These are phyloP conservation scores for Lamproptera curius DNA, from an alignment of 2,888 invertebrate genomes.

Conservation along the genomic window DNA sequence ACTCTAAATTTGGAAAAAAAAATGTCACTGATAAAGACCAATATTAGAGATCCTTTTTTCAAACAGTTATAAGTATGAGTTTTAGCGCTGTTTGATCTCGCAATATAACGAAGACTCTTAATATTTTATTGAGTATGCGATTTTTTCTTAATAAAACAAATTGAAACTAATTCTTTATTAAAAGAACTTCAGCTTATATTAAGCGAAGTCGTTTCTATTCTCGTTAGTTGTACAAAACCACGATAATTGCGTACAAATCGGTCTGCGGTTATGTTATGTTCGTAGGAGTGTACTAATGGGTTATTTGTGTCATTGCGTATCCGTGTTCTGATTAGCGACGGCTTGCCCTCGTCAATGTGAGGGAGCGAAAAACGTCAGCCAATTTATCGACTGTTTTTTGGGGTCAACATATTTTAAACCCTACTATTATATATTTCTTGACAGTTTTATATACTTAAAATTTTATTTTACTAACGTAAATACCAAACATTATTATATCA, in stretches of 20 bases:
- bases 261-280: conserved; percentile 3
- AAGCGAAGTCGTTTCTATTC: neutral
- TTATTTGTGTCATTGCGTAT: conserved; percentile 15
- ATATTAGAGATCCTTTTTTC: too few species aligned
- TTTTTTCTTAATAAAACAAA: too few species aligned
- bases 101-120: too few species aligned
- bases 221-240: neutral
- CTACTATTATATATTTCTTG: too few species aligned
- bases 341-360: conserved; percentile 16
- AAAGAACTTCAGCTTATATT: neutral
- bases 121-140: too few species aligned
- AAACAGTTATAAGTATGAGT: neutral
- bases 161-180: neutral
- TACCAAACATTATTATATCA: too few species aligned
- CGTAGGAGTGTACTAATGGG: conserved; percentile 9
- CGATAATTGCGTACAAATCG: conserved; percentile 11
- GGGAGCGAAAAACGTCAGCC: conserved; percentile 9
- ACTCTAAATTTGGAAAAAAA: too few species aligned
- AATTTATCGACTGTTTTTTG: conserved; percentile 13
- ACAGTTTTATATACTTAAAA: too few species aligned
- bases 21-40: too few species aligned
- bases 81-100: too few species aligned
- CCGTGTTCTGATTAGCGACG: conserved; percentile 14
- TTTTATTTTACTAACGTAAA: too few species aligned
- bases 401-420: conserved; percentile 1